Percentiles rank a stretch among this genome's conserved stretches.
These are phyloP conservation scores for Exephanes ischioxanthus DNA, from an alignment of 2,888 invertebrate genomes.

Conservation along the genomic window DNA sequence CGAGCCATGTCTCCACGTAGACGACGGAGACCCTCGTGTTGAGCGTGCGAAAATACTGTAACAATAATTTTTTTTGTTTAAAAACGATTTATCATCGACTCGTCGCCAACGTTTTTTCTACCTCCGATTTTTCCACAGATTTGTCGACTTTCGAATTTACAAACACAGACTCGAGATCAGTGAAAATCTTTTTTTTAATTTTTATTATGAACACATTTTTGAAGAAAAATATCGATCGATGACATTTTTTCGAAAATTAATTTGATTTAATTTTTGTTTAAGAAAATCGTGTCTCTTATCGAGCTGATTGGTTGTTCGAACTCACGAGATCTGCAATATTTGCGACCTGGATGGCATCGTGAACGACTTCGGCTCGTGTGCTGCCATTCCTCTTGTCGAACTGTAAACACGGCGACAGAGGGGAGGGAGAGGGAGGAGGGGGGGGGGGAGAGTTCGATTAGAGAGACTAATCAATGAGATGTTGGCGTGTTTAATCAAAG, in stretches of 20 bases:
- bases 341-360: conserved; percentile 98
- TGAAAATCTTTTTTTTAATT: too few relatives aligned
- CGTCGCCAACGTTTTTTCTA: background rate
- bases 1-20: conserved; percentile 99
- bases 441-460: conserved; percentile 3
- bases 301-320: conserved; percentile 68
- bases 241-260: too few relatives aligned
- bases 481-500: conserved; percentile 5
- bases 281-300: background rate
- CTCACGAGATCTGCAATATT: conserved; percentile 98
- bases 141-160: too few relatives aligned
- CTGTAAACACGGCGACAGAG: conserved; percentile 80
- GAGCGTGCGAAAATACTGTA: conserved; percentile 96
- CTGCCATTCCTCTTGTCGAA: conserved; percentile 96
- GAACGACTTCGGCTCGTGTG: conserved; percentile 94
- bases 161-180: too few relatives aligned
- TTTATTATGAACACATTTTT: too few relatives aligned
- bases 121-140: too few relatives aligned
- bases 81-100: background rate
- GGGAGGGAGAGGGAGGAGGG: background rate
- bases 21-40: conserved; percentile 98
- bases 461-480: conserved; percentile 13
- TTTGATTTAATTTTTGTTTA: too few relatives aligned
- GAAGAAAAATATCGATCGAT: too few relatives aligned
- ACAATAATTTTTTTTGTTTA: background rate